Evolutionary conservation across 2,113 vertebrate genomes (phyloP).

Genomic region (Monopterus albus): DNA sequence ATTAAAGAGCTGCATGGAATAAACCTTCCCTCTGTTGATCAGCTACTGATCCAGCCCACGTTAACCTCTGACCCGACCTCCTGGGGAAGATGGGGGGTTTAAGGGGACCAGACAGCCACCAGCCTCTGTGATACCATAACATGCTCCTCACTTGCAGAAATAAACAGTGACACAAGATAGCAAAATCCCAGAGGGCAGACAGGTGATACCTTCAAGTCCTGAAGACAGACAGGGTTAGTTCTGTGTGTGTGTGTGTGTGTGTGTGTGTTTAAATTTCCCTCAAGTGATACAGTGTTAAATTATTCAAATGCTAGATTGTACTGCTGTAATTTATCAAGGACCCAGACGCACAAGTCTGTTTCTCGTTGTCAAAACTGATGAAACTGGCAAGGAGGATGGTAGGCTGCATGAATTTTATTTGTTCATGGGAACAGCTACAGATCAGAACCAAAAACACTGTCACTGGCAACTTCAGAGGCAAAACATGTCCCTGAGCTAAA

Average conservation of each 20-base stretch:
- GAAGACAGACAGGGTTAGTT: no score
- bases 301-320: constrained; percentile 71
- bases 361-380: constrained; percentile 75
- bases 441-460: constrained; percentile 62
- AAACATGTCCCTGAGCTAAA: constrained; percentile 55
- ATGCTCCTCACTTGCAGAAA: constrained; percentile 26
- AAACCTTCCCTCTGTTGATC: constrained; percentile 49
- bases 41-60: constrained; percentile 42
- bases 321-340: constrained; percentile 76
- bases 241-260: background rate
- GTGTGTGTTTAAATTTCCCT: constrained; percentile 9
- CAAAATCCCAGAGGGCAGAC: constrained; percentile 44
- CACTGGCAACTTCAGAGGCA: constrained; percentile 49
- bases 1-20: constrained; percentile 64
- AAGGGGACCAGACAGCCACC: constrained; percentile 17
- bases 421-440: constrained; percentile 57
- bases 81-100: constrained; percentile 13
- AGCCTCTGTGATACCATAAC: constrained; percentile 38
- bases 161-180: constrained; percentile 44
- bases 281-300: constrained; percentile 53
- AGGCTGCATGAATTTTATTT: no score
- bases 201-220: no score
- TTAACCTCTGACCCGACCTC: constrained; percentile 47
- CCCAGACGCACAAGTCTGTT: constrained; percentile 75
- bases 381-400: constrained; percentile 67